A percentile compares a stretch with the other conserved stretches of the same genome.
Conservation (phyloP, 1,140 invertebrate species). For the Calephelis virginiensis region DNA sequence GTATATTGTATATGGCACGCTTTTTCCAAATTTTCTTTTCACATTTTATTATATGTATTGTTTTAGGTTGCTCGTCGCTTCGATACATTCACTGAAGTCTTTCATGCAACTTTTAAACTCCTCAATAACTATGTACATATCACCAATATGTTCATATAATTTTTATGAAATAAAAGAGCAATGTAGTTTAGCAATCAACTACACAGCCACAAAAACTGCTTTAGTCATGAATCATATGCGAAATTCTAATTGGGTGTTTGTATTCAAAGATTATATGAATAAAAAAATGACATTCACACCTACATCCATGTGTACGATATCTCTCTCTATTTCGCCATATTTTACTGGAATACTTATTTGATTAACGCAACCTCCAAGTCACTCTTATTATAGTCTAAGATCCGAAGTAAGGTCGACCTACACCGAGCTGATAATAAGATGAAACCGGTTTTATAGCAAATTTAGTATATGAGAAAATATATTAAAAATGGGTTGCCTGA, state of each 20-base stretch:
- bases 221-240: constrained; percentile 35
- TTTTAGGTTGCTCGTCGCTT: constrained; percentile 73
- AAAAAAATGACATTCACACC: constrained; percentile 69
- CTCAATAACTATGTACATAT: constrained; percentile 46
- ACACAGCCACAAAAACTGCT: constrained; percentile 41
- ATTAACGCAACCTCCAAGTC: constrained; percentile 25
- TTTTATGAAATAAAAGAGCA: constrained; percentile 45
- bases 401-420: no score
- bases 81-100: constrained; percentile 57
- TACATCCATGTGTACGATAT: constrained; percentile 65
- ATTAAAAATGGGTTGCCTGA: no score
- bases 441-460: no score
- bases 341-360: constrained; percentile 64
- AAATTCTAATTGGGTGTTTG: constrained; percentile 52
- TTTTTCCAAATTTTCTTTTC: constrained; percentile 26
- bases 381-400: constrained; percentile 14
- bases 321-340: constrained; percentile 59
- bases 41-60: constrained; percentile 54
- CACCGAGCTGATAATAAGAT: no score
- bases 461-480: no score
- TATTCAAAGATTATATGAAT: constrained; percentile 66
- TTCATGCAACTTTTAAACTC: constrained; percentile 48
- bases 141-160: constrained; percentile 44
- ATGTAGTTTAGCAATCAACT: constrained; percentile 35
- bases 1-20: constrained; percentile 3